phyloP scores from a whole-genome alignment of 2,888 invertebrate genomes.

The Furcula furcula region DNA sequence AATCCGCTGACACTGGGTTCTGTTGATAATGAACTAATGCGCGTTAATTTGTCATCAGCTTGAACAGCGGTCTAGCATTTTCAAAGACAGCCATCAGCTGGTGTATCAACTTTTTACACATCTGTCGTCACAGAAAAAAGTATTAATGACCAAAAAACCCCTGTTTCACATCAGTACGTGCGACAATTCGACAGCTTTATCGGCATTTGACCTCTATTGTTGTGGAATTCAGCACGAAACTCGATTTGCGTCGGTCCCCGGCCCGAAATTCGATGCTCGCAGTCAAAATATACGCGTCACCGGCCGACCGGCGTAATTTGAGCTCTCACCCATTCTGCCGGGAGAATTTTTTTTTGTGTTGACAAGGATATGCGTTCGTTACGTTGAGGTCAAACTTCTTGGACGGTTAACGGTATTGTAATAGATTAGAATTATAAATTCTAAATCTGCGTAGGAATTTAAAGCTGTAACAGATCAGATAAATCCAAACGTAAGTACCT shows the following conservation, averaged over 20 bases:
- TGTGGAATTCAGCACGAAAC: constrained; percentile 53
- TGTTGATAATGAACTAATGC: no score
- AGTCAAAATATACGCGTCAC: constrained; percentile 42
- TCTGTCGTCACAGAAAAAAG: background rate
- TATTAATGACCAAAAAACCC: constrained; percentile 1
- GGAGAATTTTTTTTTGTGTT: background rate
- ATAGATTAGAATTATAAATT: no score
- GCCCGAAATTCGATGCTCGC: constrained; percentile 41
- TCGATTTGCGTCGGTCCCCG: constrained; percentile 40
- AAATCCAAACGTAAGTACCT: no score
- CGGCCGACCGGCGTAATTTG: constrained; percentile 7
- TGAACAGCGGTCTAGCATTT: no score
- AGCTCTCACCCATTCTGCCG: background rate
- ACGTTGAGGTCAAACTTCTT: background rate
- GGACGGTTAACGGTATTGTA: constrained; percentile 1
- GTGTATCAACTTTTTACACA: background rate
- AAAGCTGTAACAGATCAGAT: no score
- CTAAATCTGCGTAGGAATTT: no score
- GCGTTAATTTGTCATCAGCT: no score
- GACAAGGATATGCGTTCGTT: background rate
- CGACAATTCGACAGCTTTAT: constrained; percentile 34
- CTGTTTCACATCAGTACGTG: constrained; percentile 21
- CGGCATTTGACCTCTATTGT: constrained; percentile 43
- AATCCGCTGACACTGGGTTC: no score
- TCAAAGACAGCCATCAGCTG: no score